Conservation (phyloP, 2,797 vertebrate genomes). For the Scolopax rusticola region DNA sequence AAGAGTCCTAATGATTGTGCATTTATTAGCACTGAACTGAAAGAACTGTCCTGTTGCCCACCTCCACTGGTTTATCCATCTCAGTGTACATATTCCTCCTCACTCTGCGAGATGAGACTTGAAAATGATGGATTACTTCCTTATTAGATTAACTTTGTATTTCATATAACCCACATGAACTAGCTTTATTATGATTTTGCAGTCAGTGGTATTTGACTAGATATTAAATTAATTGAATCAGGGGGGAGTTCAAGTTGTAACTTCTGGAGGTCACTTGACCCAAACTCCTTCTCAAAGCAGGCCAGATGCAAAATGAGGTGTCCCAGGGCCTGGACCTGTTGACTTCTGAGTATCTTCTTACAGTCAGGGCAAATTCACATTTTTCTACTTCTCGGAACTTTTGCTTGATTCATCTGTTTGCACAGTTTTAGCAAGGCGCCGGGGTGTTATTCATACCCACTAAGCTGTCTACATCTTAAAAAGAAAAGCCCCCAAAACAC, state of each 20-base stretch:
- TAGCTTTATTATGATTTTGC: neutral
- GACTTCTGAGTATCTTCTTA: neutral
- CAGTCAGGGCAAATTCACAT: neutral
- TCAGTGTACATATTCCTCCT: neutral
- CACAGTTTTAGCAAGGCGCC: neutral
- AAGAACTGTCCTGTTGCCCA: neutral
- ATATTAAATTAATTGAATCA: neutral
- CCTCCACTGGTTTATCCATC: neutral
- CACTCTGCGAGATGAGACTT: neutral
- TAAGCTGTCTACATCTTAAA: neutral
- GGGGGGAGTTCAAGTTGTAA: neutral
- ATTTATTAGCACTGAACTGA: neutral
- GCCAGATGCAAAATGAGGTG: neutral
- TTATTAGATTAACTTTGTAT: neutral
- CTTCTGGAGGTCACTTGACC: neutral
- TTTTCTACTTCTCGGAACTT: neutral
- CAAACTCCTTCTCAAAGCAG: neutral
- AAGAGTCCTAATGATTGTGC: neutral
- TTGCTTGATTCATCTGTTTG: neutral
- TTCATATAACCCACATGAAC: neutral
- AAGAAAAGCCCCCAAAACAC: neutral
- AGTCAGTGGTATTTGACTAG: neutral
- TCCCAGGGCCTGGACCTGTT: neutral
- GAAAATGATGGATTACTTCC: neutral
- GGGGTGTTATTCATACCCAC: neutral